phyloP scores from a whole-genome alignment of 2,113 vertebrate genomes.

The Upupa epops region DNA sequence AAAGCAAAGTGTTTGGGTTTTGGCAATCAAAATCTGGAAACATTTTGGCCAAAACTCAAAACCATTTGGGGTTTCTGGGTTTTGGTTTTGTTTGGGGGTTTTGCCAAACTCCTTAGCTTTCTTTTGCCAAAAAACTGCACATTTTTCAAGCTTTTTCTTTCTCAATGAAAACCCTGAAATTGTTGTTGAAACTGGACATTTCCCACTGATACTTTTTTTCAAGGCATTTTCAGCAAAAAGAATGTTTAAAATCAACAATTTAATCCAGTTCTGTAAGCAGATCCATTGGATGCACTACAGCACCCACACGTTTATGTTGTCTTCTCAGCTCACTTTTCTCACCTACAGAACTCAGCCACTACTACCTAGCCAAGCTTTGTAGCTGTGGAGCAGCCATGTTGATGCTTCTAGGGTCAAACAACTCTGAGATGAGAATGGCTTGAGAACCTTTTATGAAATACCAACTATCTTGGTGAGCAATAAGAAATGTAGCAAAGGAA shows the following conservation, averaged over 20 bases:
- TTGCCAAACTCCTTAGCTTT: constrained; percentile 26
- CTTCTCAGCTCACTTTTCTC: neutral
- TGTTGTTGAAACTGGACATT: constrained; percentile 63
- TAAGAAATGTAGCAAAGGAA: neutral
- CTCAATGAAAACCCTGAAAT: constrained; percentile 55
- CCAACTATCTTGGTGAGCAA: neutral
- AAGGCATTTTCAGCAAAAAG: neutral
- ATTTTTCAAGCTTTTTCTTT: constrained; percentile 60
- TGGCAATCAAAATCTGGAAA: constrained; percentile 58
- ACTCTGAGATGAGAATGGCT: neutral
- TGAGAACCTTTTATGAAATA: neutral
- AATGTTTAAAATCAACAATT: constrained; percentile 3
- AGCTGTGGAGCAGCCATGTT: neutral
- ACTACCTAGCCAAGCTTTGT: neutral
- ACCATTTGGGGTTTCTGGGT: constrained; percentile 49
- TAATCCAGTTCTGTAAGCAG: neutral
- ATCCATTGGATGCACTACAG: neutral
- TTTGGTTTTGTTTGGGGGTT: constrained; percentile 48
- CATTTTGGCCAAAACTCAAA: constrained; percentile 43
- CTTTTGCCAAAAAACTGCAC: constrained; percentile 43
- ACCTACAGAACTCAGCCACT: neutral
- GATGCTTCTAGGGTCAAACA: neutral
- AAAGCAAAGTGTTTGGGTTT: constrained; percentile 41
- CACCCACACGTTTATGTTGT: neutral
- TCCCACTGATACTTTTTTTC: neutral